Conservation (phyloP, 2,797 vertebrate species). For the Pseudochirops corinnae region DNA sequence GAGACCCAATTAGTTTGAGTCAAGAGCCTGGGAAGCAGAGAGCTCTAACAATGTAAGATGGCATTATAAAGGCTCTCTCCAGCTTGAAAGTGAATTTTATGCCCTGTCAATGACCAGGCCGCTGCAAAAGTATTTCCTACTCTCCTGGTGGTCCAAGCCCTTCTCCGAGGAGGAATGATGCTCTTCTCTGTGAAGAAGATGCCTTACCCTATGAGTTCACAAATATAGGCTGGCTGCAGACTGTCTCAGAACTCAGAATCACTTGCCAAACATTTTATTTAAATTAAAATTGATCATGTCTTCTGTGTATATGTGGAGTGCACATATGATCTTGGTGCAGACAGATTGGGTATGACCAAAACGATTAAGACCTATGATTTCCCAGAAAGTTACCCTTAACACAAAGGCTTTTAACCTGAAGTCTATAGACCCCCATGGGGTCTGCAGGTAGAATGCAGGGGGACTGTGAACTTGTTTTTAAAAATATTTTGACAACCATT, state of each 20-base stretch:
- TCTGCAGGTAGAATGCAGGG: neutral
- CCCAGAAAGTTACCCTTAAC: neutral
- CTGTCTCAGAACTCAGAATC: constrained; percentile 13
- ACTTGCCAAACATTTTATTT: neutral
- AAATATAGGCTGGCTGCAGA: neutral
- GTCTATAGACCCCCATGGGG: neutral
- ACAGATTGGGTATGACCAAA: neutral
- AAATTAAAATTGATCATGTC: neutral
- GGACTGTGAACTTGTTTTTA: neutral
- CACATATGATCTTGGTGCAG: neutral
- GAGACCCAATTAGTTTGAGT: constrained; percentile 75
- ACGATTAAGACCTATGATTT: neutral
- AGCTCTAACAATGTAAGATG: constrained; percentile 18
- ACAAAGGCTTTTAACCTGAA: neutral
- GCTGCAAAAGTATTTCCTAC: constrained; percentile 40
- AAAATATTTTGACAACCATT: neutral
- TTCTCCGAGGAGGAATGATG: neutral
- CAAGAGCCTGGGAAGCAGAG: constrained; percentile 53
- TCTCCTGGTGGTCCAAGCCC: neutral
- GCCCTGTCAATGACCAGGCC: constrained; percentile 42
- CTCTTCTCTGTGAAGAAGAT: constrained; percentile 51
- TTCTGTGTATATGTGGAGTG: neutral
- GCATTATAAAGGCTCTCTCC: constrained; percentile 12
- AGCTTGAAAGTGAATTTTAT: constrained; percentile 45
- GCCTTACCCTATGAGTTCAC: constrained; percentile 38